Evolutionary conservation across 2,888 invertebrate genomes (phyloP).

Genomic region (Hemaris fuciformis): DNA sequence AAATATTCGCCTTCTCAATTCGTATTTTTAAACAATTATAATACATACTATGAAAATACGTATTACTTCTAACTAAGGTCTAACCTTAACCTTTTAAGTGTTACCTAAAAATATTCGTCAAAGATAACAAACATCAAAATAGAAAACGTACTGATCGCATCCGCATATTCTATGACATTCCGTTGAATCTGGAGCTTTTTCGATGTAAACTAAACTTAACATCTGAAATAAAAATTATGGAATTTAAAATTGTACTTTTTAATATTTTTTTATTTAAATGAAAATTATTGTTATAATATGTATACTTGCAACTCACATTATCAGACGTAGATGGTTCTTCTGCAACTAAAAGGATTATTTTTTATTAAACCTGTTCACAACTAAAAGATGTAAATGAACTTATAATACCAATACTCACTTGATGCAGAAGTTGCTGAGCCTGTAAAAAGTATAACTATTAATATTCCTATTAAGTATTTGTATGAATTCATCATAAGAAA

Average conservation of each 20-base stretch:
- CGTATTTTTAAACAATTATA: too few relatives aligned
- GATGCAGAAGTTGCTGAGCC: not conserved
- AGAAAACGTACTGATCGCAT: constrained; percentile 44
- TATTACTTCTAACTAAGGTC: too few relatives aligned
- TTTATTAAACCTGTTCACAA: not conserved
- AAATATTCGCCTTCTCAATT: too few relatives aligned
- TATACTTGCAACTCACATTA: not conserved
- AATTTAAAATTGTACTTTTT: too few relatives aligned
- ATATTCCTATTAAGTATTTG: not conserved
- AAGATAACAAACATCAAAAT: not conserved
- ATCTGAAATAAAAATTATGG: not conserved
- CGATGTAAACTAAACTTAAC: not conserved
- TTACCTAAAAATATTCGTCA: too few relatives aligned
- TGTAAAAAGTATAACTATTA: not conserved
- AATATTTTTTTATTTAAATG: too few relatives aligned
- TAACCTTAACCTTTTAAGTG: too few relatives aligned
- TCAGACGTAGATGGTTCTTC: not conserved
- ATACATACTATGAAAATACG: too few relatives aligned
- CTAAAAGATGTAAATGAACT: not conserved
- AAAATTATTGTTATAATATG: too few relatives aligned
- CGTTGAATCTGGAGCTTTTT: constrained; percentile 12
- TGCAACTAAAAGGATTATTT: not conserved
- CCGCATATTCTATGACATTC: constrained; percentile 50
- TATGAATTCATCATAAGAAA: not conserved
- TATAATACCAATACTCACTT: not conserved